Conservation (phyloP, 2,113 vertebrate species). For the Melanerpes aurifrons region DNA sequence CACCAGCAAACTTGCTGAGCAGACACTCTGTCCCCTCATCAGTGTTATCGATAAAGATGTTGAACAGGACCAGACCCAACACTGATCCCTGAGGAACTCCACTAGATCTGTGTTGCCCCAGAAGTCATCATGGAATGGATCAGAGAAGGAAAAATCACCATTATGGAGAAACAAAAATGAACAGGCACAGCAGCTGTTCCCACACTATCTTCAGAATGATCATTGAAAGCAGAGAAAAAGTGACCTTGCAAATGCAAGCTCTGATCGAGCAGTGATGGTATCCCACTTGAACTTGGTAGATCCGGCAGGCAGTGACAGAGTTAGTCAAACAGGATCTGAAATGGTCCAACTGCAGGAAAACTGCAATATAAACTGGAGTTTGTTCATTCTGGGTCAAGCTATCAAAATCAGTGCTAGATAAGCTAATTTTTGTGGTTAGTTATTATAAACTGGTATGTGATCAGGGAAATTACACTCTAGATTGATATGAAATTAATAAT, state of each 20-base stretch:
- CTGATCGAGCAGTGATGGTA: constrained; percentile 92
- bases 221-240: constrained; percentile 90
- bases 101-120: constrained; percentile 60
- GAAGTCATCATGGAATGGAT: constrained; percentile 91
- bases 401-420: constrained; percentile 79
- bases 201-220: constrained; percentile 98
- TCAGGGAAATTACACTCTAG: constrained; percentile 22
- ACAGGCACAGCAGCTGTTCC: constrained; percentile 92
- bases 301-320: constrained; percentile 92
- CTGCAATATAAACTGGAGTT: constrained; percentile 94
- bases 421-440: constrained; percentile 3
- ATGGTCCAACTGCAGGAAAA: constrained; percentile 94
- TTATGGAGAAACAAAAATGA: constrained; percentile 97
- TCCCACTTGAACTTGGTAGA: constrained; percentile 97
- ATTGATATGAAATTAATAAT: constrained; percentile 29
- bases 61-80: too few relatives aligned
- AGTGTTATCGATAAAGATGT: too few relatives aligned
- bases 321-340: constrained; percentile 95
- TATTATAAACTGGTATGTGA: constrained; percentile 10
- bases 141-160: constrained; percentile 93
- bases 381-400: constrained; percentile 94
- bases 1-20: too few relatives aligned
- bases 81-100: too few relatives aligned
- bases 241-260: constrained; percentile 81
- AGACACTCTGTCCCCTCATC: too few relatives aligned